phyloP scores from a whole-genome alignment of 2,888 invertebrate genomes.

The Apantesis nais region DNA sequence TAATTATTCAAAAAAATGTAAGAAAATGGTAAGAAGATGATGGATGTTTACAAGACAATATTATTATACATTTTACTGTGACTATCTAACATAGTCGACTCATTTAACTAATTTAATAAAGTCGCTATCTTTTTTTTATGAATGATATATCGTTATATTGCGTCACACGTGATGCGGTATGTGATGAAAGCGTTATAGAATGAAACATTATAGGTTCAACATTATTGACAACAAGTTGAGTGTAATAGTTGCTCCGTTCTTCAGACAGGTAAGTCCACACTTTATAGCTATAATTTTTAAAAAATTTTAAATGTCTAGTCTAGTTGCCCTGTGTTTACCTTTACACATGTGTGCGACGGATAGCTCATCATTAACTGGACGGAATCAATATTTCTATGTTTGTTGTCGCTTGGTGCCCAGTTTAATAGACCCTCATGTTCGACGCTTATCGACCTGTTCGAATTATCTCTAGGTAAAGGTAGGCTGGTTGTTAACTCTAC shows the following conservation, averaged over 20 bases:
- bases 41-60: neutral
- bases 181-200: neutral
- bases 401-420: too few species aligned
- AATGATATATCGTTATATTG: neutral
- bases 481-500: too few species aligned
- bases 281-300: neutral
- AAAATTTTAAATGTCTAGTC: neutral
- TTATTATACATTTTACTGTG: neutral
- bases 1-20: too few species aligned
- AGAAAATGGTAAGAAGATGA: too few species aligned
- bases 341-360: too few species aligned
- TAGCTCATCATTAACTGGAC: too few species aligned
- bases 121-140: neutral
- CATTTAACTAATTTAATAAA: neutral
- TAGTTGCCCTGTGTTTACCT: too few species aligned
- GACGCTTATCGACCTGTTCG: too few species aligned
- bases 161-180: neutral
- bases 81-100: neutral
- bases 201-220: neutral
- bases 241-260: conserved; percentile 8
- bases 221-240: neutral
- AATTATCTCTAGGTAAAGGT: too few species aligned
- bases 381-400: too few species aligned
- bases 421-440: too few species aligned
- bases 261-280: conserved; percentile 1